Percentiles rank a stretch among this genome's conserved stretches.
These are phyloP conservation scores for Enteromius thamalakanensis DNA, from an alignment of 2,797 vertebrate genomes.

Conservation along the genomic window DNA sequence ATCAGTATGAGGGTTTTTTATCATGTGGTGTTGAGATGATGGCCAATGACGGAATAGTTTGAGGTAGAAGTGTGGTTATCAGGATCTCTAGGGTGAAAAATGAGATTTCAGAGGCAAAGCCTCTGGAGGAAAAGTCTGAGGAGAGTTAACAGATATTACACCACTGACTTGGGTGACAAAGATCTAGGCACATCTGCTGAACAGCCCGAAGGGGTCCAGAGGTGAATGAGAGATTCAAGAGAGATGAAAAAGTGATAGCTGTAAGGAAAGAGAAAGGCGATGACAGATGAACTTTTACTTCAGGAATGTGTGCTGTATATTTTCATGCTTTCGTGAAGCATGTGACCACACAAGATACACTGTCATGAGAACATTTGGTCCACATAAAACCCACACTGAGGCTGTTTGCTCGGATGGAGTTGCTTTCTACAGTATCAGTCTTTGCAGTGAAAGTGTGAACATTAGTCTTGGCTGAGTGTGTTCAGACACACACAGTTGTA, in stretches of 20 bases:
- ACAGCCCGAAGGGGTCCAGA: slow-evolving; percentile 2
- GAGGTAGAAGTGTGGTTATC: background rate
- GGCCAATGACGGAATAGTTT: background rate
- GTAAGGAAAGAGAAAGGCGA: background rate
- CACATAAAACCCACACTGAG: background rate
- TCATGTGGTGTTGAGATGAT: background rate
- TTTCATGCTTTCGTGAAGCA: background rate
- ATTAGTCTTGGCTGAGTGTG: background rate
- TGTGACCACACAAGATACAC: background rate
- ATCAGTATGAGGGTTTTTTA: background rate
- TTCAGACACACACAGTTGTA: background rate
- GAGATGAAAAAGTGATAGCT: slow-evolving; percentile 21
- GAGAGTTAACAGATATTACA: slow-evolving; percentile 2
- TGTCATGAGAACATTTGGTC: slow-evolving; percentile 23
- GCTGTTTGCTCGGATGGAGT: slow-evolving; percentile 7
- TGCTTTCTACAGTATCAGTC: background rate
- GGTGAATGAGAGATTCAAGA: slow-evolving; percentile 7
- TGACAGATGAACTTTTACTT: slow-evolving; percentile 2
- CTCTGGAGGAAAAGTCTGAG: slow-evolving; percentile 1
- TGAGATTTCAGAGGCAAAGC: background rate
- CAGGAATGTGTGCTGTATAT: slow-evolving; percentile 18
- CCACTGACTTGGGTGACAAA: slow-evolving; percentile 15
- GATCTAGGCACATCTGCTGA: slow-evolving; percentile 15
- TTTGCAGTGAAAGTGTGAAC: slow-evolving; percentile 22
- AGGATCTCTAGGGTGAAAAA: slow-evolving; percentile 19